A percentile compares a stretch with the other conserved stretches of the same genome.
Evolutionary conservation across 1,140 invertebrate species (phyloP).

Genomic region (Sesamia nonagrioides): DNA sequence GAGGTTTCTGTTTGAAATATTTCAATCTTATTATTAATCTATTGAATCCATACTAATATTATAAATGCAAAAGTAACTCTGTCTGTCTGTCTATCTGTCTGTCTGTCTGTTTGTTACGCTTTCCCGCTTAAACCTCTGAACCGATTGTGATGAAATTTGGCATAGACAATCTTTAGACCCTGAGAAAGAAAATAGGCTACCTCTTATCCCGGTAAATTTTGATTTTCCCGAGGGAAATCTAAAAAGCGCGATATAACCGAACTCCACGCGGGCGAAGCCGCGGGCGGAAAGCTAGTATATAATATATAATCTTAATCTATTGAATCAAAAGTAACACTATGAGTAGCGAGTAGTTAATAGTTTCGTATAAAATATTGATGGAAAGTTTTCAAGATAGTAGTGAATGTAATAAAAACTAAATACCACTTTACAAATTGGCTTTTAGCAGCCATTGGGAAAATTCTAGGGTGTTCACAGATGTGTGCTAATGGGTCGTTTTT

Average conservation of each 20-base stretch:
- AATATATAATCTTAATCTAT: conserved; percentile 3
- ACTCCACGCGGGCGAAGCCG: too few species aligned
- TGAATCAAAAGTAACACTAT: conserved; percentile 3
- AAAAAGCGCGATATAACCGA: too few species aligned
- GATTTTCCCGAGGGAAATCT: too few species aligned
- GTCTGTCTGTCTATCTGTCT: too few species aligned
- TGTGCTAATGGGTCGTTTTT: conserved; percentile 32
- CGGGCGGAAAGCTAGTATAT: too few species aligned
- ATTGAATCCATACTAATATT: too few species aligned
- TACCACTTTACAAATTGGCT: conserved; percentile 45
- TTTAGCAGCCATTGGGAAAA: conserved; percentile 39
- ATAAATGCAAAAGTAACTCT: conserved; percentile 11
- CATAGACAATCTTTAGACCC: too few species aligned
- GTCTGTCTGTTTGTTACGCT: too few species aligned
- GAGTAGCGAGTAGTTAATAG: not conserved
- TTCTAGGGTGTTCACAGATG: conserved; percentile 41
- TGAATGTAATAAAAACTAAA: conserved; percentile 34
- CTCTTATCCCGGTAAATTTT: too few species aligned
- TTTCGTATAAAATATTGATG: conserved; percentile 10
- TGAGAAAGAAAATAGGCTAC: too few species aligned
- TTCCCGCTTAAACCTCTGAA: too few species aligned
- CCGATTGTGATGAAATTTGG: too few species aligned
- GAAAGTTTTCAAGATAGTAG: conserved; percentile 1
- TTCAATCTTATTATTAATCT: not conserved
- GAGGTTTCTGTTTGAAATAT: conserved; percentile 1